Base-by-base conservation (phyloP, 2,888 invertebrate species). In the Amiota communis region DNA sequence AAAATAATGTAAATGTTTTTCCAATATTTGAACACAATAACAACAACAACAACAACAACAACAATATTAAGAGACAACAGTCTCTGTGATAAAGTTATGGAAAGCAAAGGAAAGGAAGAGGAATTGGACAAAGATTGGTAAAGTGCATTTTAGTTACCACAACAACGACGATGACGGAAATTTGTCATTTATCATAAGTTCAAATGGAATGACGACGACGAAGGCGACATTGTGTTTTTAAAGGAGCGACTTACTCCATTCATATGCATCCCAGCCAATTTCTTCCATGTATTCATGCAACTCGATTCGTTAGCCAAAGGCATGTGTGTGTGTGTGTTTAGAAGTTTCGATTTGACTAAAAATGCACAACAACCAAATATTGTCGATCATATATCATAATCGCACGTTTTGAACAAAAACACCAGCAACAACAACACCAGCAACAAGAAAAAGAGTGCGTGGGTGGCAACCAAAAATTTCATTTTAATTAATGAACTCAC, bases 1-100 rank as follows among this genome's bases (percentile, higher is more conserved):
- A 74, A 77, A 64, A 84, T 84, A 86, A 83, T 84, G 86, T 84
- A 83, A 83, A 84, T 86, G 80, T 86, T 84, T 81, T 82, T 79
- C 78, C 81, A 46, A 63, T 63, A 86, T 83, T 83, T 86, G 82
- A 84, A 82, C 36, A 36, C 84, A 82, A 84, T 84, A 77, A 77
- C 57, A 59, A 59, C 23, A 59, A 59, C 11, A 59, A 57, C 57
- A 57, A 57, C 15, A 15, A 59, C 11, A n/a, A 17, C 9, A 15
- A 15, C 59, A 59, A 59, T n/a, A 51, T 36, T 36, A 36, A 36
- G 36, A 36, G 36, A 36, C 36, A 36, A 36, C 36, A 36, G 36
- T 36, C 6, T 36, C 6, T 36, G 36, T 36, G 36, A 6, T 36
- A 36, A 36, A 36, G 4, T 36, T 36, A 36, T 4, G 36, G 36